Percentiles rank a stretch among this genome's conserved stretches.
Conservation (phyloP, 2,888 invertebrate genomes). For the Panzeria rudis region DNA sequence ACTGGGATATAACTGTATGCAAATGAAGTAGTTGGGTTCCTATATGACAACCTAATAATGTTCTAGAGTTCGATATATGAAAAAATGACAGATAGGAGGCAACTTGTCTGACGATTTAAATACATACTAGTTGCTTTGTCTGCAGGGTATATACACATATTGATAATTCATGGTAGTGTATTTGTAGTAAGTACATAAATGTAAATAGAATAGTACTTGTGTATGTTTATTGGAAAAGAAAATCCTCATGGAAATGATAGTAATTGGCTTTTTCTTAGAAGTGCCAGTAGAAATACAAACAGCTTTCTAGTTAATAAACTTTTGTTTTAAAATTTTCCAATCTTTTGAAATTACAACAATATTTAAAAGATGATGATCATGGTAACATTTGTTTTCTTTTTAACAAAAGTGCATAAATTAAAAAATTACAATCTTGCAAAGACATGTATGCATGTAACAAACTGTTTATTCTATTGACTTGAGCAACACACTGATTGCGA, state of each 20-base stretch:
- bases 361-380: slow-evolving; percentile 19
- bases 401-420: slow-evolving; percentile 54
- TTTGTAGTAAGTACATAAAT: slow-evolving; percentile 35
- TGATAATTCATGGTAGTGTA: slow-evolving; percentile 33
- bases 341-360: slow-evolving; percentile 45
- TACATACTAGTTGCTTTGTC: too few relatives aligned
- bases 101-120: too few relatives aligned
- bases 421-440: slow-evolving; percentile 11
- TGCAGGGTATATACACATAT: background rate
- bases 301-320: slow-evolving; percentile 51
- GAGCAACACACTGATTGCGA: background rate
- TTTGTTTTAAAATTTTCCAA: slow-evolving; percentile 43
- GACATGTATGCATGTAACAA: slow-evolving; percentile 4
- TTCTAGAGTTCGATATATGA: too few relatives aligned
- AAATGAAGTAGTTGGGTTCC: too few relatives aligned
- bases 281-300: slow-evolving; percentile 20
- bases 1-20: too few relatives aligned
- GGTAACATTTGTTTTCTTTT: slow-evolving; percentile 55
- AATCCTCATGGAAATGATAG: slow-evolving; percentile 40
- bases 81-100: too few relatives aligned
- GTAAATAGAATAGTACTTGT: slow-evolving; percentile 24
- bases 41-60: too few relatives aligned
- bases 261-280: slow-evolving; percentile 66
- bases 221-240: slow-evolving; percentile 35
- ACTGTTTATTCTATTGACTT: slow-evolving; percentile 2